Conservation (phyloP, 2,888 invertebrate species). For the Pachymerium ferrugineum region DNA sequence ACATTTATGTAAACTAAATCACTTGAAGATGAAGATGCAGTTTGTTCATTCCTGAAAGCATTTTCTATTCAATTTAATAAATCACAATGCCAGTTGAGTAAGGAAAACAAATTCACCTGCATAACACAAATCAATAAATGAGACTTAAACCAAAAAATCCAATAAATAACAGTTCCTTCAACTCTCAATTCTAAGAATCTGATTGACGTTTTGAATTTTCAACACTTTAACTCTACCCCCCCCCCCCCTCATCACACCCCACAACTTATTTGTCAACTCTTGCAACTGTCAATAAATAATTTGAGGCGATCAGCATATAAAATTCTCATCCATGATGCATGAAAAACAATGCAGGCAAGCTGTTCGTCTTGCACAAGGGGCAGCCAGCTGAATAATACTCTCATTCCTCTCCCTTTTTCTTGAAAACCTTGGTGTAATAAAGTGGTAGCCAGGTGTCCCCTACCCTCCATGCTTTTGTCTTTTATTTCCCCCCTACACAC, state of each 20-base stretch:
- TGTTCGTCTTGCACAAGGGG: constrained; percentile 4
- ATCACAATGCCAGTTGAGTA: too few relatives aligned
- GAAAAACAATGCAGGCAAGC: constrained; percentile 14
- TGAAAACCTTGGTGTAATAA: background rate
- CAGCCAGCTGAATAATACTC: constrained; percentile 10
- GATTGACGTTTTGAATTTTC: background rate
- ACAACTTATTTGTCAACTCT: background rate
- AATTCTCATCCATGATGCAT: constrained; percentile 18
- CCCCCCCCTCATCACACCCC: background rate
- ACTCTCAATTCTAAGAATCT: background rate
- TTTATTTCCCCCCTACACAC: background rate
- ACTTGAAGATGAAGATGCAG: too few relatives aligned
- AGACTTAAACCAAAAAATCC: background rate
- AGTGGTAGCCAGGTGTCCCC: constrained; percentile 15
- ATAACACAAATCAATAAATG: constrained; percentile 6
- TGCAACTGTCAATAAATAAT: background rate
- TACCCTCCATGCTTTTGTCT: constrained; percentile 7
- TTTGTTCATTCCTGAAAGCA: too few relatives aligned
- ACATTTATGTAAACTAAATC: too few relatives aligned
- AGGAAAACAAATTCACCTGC: too few relatives aligned
- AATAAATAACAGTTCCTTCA: background rate
- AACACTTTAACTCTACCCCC: background rate
- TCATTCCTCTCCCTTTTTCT: constrained; percentile 18
- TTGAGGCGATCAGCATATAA: background rate
- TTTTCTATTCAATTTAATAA: too few relatives aligned